A percentile compares a stretch with the other conserved stretches of the same genome.
Evolutionary conservation across 35 echinoderm and acorn worm genomes (phyloP).

Genomic region (Hemicentrotus pulcherrimus): DNA sequence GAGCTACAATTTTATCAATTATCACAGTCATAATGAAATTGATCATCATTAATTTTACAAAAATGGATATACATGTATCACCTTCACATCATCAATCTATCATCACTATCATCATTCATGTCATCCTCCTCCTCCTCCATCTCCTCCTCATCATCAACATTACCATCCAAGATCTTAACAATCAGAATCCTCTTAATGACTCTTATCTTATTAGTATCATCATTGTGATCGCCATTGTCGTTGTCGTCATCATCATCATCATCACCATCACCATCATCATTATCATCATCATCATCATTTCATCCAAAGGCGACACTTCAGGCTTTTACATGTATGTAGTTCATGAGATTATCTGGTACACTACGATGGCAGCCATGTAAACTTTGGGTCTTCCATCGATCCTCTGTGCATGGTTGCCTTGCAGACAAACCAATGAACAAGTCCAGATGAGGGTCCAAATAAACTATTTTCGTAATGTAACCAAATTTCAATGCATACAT

Average conservation of each 20-base stretch:
- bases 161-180: neutral
- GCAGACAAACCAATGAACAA: no score
- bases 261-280: conserved; percentile 2
- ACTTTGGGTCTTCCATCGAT: no score
- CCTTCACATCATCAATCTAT: neutral
- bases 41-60: neutral
- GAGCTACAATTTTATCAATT: no score
- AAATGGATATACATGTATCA: neutral
- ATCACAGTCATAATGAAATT: neutral
- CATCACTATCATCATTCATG: neutral
- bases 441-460: no score
- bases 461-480: no score
- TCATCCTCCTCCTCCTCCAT: neutral
- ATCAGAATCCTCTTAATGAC: neutral
- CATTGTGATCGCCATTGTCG: neutral
- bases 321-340: no score
- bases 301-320: no score
- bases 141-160: neutral
- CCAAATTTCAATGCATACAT: no score
- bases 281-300: neutral
- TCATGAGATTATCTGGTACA: no score
- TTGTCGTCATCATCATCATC: neutral
- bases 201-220: neutral
- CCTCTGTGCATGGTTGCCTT: no score
- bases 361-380: no score